Evolutionary conservation across 2,113 vertebrate genomes (phyloP), one percentile per base, ranked within the genome.

Genomic region (Dicaeum eximium): DNA sequence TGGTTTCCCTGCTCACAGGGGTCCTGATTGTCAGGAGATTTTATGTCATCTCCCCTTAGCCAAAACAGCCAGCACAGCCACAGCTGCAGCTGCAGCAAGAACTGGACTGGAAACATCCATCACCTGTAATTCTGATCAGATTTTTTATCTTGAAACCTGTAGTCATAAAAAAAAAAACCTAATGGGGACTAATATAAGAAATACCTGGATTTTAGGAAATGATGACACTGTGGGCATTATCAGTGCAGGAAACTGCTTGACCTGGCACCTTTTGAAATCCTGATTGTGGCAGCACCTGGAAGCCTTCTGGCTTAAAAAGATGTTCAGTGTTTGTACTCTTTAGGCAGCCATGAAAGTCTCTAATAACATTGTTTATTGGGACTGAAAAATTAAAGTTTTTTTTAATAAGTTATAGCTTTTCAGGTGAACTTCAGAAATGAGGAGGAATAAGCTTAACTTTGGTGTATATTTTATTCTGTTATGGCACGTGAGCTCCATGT

Each of bases 401-500:
- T 54, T 15, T 6, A 65, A 25, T 28, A 35, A 19, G 35, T 67
- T 15, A 4, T 19, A 30, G 19, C 4, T 70, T 69, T 80, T 54
- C 40, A 53, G 28, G 31, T 37, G 33, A 90, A 40, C 33, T 74
- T 27, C 25, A 78, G 70, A 66, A 83, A 74, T 24, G 4, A 60
- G 69, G 44, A 79, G 30, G 33, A 79, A 64, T 40, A 51, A 85
- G 8, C 17, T 56, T 37, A 92, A 73, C 1, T 47, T 64, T 30
- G 12, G 5, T 31, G 9, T 13, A 9, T 23, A 6, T 80, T 87
- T 83, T 44, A 4, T 27, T 74, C 75, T 35, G 7, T 56, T 81
- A 13, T 24, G 22, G 6, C 6, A 12, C 12, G 2, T 25, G 35
- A 93, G 33, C 38, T 45, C 35, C 70, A 30, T 0, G 0, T 75